These are phyloP conservation scores for Microtus ochrogaster DNA, from an alignment of 2,113 vertebrate species.

Conservation along the genomic window DNA sequence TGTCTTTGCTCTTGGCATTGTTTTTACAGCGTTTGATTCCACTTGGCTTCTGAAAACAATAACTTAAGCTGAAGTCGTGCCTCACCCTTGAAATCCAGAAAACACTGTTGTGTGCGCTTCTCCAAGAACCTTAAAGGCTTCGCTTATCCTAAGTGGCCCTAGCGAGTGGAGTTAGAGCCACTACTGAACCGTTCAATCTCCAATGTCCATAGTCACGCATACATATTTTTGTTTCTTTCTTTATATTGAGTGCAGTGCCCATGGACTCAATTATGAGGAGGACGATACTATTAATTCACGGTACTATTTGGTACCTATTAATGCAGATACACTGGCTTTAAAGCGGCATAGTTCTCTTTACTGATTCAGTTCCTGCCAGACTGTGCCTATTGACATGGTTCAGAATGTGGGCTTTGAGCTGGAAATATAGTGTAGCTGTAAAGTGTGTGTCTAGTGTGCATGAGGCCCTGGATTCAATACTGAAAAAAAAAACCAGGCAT, in stretches of 20 bases:
- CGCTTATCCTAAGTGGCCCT: neutral
- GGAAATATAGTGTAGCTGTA: neutral
- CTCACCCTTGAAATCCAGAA: neutral
- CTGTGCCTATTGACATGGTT: neutral
- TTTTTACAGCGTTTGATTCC: neutral
- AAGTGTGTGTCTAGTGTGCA: neutral
- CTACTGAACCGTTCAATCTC: neutral
- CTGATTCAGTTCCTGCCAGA: neutral
- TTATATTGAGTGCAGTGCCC: neutral
- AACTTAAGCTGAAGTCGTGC: constrained; percentile 22
- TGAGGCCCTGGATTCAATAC: too few relatives aligned
- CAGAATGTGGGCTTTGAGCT: neutral
- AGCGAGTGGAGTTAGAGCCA: neutral
- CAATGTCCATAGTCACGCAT: neutral
- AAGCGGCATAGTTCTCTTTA: neutral
- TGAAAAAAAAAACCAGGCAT: neutral
- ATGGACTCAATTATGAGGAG: neutral
- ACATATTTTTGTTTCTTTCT: neutral
- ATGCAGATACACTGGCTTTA: neutral
- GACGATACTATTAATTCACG: neutral
- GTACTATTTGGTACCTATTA: neutral
- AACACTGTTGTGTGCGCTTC: neutral
- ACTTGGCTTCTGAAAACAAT: constrained; percentile 26
- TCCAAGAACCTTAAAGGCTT: neutral
- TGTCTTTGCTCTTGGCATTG: constrained; percentile 61